Evolutionary conservation across 2,113 vertebrate genomes (phyloP).

Genomic region (Galbula dea): DNA sequence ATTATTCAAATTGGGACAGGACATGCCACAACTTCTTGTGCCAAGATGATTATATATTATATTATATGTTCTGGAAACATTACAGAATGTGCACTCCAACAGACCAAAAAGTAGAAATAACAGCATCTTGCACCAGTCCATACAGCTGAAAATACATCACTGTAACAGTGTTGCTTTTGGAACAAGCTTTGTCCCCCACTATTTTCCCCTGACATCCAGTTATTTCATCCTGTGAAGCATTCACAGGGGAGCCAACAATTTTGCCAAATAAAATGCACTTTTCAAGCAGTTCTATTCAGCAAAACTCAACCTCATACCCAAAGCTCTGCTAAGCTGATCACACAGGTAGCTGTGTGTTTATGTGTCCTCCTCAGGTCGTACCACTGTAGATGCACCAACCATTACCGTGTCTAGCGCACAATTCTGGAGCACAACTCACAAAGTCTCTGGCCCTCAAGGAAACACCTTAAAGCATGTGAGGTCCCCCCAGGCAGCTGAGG

Average conservation of each 20-base stretch:
- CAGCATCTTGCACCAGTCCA: background rate
- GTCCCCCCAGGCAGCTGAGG: background rate
- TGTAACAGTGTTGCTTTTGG: background rate
- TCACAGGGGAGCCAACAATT: background rate
- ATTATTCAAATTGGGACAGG: background rate
- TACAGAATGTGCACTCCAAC: background rate
- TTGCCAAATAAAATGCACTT: background rate
- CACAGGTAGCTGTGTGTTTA: rapidly evolving
- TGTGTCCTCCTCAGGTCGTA: background rate
- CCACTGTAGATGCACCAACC: rapidly evolving
- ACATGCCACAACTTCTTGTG: background rate
- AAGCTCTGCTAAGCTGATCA: background rate
- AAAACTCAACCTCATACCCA: background rate
- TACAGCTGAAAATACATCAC: background rate
- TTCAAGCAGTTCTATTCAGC: background rate
- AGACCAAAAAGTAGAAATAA: background rate
- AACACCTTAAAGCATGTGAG: rapidly evolving
- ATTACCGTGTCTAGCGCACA: rapidly evolving
- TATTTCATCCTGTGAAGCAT: background rate
- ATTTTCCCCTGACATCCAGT: background rate
- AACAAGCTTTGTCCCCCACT: background rate
- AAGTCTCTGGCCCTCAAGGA: background rate
- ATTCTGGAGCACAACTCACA: rapidly evolving
- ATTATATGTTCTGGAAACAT: background rate
- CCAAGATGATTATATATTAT: too few species aligned